Conservation (phyloP, 1,140 invertebrate species). For the Chionoecetes opilio region DNA sequence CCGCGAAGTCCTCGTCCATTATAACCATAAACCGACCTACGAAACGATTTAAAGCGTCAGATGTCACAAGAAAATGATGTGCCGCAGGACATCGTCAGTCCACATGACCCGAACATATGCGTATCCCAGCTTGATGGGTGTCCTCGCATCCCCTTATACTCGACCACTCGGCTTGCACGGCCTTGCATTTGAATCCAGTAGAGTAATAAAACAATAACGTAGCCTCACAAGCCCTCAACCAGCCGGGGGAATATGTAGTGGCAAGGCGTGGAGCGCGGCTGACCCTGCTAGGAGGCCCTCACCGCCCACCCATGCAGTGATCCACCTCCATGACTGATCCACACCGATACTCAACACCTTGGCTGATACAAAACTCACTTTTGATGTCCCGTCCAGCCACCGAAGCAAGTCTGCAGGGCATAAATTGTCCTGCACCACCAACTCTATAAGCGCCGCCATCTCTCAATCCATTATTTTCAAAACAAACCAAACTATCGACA, state of each 20-base stretch:
- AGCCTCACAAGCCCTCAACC: background rate
- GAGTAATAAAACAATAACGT: background rate
- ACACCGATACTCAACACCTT: background rate
- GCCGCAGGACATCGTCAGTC: too few species aligned
- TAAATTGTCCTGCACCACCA: background rate
- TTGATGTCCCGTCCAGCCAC: conserved; percentile 45
- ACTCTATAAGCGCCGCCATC: conserved; percentile 48
- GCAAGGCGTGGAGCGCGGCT: background rate
- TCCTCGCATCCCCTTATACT: background rate
- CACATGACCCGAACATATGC: background rate
- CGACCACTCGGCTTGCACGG: background rate
- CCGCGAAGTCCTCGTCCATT: too few species aligned
- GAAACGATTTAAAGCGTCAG: too few species aligned
- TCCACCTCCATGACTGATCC: background rate
- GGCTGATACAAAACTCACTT: background rate
- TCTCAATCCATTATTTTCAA: background rate
- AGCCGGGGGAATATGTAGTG: too few species aligned
- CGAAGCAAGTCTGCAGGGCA: background rate
- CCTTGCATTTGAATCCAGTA: background rate
- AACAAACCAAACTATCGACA: background rate
- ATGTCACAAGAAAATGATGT: too few species aligned
- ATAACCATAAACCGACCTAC: too few species aligned
- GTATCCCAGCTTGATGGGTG: background rate
- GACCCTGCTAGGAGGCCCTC: background rate
- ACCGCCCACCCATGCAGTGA: background rate